These are phyloP conservation scores for Stenotaenia linearis DNA, from an alignment of 2,888 invertebrate species.

Conservation along the genomic window DNA sequence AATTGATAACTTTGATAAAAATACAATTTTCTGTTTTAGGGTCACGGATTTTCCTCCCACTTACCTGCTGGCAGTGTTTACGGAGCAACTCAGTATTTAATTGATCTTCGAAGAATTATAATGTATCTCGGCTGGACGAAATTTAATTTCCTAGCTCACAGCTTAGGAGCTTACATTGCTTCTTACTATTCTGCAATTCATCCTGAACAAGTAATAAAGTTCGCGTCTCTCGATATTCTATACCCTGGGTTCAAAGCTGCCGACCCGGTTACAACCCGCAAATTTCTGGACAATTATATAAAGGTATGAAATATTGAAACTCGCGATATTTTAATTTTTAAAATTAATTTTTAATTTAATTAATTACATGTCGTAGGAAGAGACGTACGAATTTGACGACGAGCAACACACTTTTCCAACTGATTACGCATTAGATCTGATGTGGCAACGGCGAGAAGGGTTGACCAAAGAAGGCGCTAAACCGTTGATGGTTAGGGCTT, in stretches of 20 bases:
- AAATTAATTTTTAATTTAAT: background rate
- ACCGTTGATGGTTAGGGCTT: background rate
- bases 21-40: background rate
- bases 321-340: too few relatives aligned
- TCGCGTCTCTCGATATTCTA: slow-evolving; percentile 15
- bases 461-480: background rate
- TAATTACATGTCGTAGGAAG: background rate
- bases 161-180: background rate
- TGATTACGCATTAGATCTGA: slow-evolving; percentile 4
- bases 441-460: slow-evolving; percentile 13
- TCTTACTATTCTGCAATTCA: background rate
- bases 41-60: slow-evolving; percentile 16
- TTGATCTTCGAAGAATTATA: background rate
- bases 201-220: background rate
- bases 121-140: slow-evolving; percentile 19
- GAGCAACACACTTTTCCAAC: background rate
- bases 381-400: background rate
- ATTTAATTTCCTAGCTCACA: slow-evolving; percentile 13
- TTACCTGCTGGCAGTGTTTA: background rate
- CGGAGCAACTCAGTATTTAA: background rate
- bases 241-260: background rate
- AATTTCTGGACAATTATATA: background rate
- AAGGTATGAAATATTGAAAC: slow-evolving; percentile 1
- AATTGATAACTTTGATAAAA: background rate
- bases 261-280: background rate